Conservation (phyloP, 2,888 invertebrate genomes). For the Lottia scabra region DNA sequence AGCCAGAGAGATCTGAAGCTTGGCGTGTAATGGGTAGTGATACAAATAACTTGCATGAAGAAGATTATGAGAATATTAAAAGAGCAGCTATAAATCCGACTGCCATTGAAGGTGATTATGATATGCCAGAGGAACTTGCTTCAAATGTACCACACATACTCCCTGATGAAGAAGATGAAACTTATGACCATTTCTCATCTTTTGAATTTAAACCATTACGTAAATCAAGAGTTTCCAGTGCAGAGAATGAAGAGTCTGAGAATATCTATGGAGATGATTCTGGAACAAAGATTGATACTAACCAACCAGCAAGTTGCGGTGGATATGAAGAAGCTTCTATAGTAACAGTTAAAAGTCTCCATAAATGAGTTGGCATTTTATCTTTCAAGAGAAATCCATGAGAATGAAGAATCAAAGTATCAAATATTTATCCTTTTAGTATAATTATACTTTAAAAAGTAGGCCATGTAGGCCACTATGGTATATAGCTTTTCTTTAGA, state of each 20-base stretch:
- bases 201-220: background rate
- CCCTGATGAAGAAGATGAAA: constrained; percentile 7
- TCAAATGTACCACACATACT: background rate
- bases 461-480: too few relatives aligned
- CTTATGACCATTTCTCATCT: constrained; percentile 17
- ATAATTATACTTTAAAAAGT: too few relatives aligned
- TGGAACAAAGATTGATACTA: too few relatives aligned
- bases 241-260: background rate
- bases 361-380: too few relatives aligned
- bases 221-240: background rate
- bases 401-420: too few relatives aligned
- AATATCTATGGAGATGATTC: constrained; percentile 27
- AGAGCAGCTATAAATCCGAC: background rate
- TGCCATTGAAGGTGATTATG: background rate
- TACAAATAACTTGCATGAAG: constrained; percentile 26
- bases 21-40: constrained; percentile 38
- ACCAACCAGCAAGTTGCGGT: too few relatives aligned
- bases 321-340: too few relatives aligned
- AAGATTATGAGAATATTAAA: constrained; percentile 32
- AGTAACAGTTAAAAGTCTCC: too few relatives aligned
- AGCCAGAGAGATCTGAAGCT: constrained; percentile 30
- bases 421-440: too few relatives aligned
- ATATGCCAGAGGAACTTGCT: background rate
- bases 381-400: too few relatives aligned
- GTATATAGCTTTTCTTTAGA: too few relatives aligned